Evolutionary conservation across 2,113 vertebrate species (phyloP).

Genomic region (Equus przewalskii): DNA sequence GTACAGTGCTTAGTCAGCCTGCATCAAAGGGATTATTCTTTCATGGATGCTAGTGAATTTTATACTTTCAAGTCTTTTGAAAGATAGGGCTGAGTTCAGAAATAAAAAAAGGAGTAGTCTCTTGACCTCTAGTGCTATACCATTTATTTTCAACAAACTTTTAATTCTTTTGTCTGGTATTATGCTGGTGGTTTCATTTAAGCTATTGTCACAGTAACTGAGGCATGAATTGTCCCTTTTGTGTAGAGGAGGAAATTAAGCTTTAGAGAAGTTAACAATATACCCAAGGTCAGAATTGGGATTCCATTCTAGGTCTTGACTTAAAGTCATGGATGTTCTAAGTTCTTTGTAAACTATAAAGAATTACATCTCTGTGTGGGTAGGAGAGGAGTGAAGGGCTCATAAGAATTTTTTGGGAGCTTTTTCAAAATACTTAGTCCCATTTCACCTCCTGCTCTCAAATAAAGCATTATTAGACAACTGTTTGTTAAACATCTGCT

Average conservation of each 20-base stretch:
- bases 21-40: slow-evolving; percentile 43
- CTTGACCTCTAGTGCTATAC: not conserved
- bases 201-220: not conserved
- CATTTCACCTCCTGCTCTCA: not conserved
- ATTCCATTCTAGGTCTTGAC: not conserved
- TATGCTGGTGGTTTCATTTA: not conserved
- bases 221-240: not conserved
- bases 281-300: not conserved
- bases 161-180: slow-evolving; percentile 40
- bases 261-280: not conserved
- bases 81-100: slow-evolving; percentile 34
- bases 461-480: slow-evolving; percentile 34
- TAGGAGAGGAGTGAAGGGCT: not conserved
- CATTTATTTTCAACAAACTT: slow-evolving; percentile 51
- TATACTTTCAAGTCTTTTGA: slow-evolving; percentile 40
- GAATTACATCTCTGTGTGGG: not conserved
- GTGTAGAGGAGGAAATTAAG: slow-evolving; percentile 2
- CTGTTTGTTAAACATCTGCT: slow-evolving; percentile 9
- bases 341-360: slow-evolving; percentile 58
- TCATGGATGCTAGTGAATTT: slow-evolving; percentile 47
- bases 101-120: not conserved
- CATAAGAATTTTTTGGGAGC: slow-evolving; percentile 14
- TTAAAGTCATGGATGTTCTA: not conserved
- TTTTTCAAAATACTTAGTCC: slow-evolving; percentile 16
- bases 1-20: slow-evolving; percentile 15